Evolutionary conservation across 2,797 vertebrate species (phyloP).

Genomic region (Gallinago stenura): DNA sequence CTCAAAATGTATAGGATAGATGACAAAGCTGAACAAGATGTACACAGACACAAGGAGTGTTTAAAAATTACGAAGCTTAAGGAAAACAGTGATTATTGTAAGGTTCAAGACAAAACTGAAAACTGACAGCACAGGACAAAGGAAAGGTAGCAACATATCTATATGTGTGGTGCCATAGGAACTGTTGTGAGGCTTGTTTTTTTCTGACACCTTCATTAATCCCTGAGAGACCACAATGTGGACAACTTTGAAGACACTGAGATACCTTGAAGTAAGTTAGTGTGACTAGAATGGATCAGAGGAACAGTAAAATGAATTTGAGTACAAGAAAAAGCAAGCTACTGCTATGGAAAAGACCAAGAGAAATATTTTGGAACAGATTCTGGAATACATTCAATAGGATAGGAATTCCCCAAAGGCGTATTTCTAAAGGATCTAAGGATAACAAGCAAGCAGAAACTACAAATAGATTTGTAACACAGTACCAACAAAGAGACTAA

Average conservation of each 20-base stretch:
- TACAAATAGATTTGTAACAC: conserved; percentile 2
- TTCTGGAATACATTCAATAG: conserved; percentile 11
- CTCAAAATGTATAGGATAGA: background rate
- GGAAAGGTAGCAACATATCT: background rate
- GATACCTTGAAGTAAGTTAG: background rate
- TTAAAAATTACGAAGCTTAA: background rate
- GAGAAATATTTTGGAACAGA: conserved; percentile 13
- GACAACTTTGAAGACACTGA: background rate
- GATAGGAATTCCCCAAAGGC: background rate
- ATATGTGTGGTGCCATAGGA: background rate
- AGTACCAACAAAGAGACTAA: background rate
- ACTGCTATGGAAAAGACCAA: background rate
- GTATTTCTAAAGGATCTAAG: conserved; percentile 16
- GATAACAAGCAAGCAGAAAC: conserved; percentile 16
- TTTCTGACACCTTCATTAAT: background rate
- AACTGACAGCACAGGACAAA: background rate
- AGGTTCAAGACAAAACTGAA: background rate
- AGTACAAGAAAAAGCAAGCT: background rate
- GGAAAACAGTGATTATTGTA: background rate
- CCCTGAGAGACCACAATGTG: background rate
- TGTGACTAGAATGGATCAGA: background rate
- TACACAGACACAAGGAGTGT: background rate
- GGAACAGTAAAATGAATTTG: background rate
- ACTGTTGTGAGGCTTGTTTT: background rate
- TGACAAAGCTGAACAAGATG: background rate